These are phyloP conservation scores for Neopelma chrysocephalum DNA, from an alignment of 2,797 vertebrate species.

Conservation along the genomic window DNA sequence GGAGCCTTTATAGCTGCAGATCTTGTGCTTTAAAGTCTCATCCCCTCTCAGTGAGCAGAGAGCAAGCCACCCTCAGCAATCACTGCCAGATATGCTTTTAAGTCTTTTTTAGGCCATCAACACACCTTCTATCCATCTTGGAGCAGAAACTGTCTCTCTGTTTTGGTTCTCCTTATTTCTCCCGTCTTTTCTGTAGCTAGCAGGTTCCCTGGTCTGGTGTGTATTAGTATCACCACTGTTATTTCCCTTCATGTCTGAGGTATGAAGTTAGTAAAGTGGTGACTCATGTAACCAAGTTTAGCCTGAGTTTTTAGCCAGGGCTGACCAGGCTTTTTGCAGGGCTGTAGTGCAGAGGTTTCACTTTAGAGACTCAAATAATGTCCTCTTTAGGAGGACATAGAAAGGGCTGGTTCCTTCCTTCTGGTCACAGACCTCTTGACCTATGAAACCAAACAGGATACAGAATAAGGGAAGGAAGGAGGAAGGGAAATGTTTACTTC, in stretches of 20 bases:
- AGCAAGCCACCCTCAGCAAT: background rate
- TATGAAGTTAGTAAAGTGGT: background rate
- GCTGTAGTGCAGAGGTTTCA: background rate
- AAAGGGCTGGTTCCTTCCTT: conserved; percentile 23
- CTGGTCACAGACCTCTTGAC: conserved; percentile 26
- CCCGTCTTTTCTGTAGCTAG: background rate
- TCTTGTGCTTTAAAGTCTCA: background rate
- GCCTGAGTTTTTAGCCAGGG: background rate
- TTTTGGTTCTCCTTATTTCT: background rate
- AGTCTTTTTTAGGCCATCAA: background rate
- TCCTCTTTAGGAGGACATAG: background rate
- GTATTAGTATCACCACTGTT: fast-evolving
- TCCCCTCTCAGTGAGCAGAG: background rate
- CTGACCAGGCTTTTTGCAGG: background rate
- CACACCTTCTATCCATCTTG: background rate
- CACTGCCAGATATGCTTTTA: background rate
- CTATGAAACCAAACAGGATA: conserved; percentile 32
- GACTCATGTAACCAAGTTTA: background rate
- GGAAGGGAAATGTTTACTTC: background rate
- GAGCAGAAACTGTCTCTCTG: background rate
- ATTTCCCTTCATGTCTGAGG: background rate
- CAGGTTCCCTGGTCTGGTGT: background rate
- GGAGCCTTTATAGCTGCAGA: background rate
- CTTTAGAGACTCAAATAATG: background rate
- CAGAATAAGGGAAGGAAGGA: background rate